A percentile compares a stretch with the other conserved stretches of the same genome.
Conservation (phyloP, 2,888 invertebrate genomes). For the Sepiola atlantica region DNA sequence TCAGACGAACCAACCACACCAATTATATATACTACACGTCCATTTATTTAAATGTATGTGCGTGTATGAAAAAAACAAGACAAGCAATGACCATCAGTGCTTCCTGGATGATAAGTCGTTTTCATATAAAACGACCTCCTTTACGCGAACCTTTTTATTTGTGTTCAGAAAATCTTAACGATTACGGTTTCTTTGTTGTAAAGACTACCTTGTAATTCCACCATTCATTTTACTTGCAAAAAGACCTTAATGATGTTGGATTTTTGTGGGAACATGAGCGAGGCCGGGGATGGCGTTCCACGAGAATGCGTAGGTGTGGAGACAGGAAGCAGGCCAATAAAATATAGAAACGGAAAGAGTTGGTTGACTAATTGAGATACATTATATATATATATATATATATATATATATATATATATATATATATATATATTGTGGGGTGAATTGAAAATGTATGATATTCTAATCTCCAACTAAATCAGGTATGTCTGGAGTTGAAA, state of each 20-base stretch:
- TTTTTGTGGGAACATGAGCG: neutral
- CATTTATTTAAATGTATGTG: neutral
- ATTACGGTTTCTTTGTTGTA: neutral
- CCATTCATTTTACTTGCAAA: slow-evolving; percentile 19
- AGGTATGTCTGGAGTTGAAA: too few species aligned
- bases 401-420: too few species aligned
- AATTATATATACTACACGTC: neutral
- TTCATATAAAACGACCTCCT: neutral
- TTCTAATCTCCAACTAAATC: too few species aligned
- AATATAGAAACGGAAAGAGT: neutral
- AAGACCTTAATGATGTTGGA: neutral
- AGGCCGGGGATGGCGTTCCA: neutral
- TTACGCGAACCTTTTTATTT: neutral
- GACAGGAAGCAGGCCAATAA: neutral
- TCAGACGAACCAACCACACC: neutral
- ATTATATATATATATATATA: neutral
- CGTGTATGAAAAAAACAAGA: too few species aligned
- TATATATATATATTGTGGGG: neutral
- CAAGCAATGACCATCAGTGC: neutral
- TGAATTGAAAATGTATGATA: too few species aligned
- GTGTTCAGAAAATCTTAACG: neutral
- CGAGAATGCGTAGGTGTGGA: neutral
- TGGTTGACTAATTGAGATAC: neutral
- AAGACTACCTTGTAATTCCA: neutral
- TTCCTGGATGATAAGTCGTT: neutral